phyloP scores from a whole-genome alignment of 2,113 vertebrate genomes.

The Euleptes europaea region DNA sequence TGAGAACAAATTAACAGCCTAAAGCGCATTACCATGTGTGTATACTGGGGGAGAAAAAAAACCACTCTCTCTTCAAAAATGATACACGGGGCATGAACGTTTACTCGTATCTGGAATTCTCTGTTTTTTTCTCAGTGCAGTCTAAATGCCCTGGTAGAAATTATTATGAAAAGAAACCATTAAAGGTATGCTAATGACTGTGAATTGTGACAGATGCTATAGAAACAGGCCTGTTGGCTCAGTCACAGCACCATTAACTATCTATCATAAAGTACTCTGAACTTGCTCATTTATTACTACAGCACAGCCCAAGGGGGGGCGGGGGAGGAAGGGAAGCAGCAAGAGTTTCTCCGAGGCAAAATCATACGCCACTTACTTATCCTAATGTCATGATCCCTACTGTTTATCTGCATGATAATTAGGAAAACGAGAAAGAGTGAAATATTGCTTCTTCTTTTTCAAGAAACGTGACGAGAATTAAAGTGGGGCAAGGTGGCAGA shows the following conservation, averaged over 20 bases:
- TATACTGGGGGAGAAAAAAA: neutral
- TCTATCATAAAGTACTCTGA: constrained; percentile 70
- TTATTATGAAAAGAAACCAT: constrained; percentile 68
- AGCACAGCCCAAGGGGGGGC: constrained; percentile 62
- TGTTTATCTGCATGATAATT: constrained; percentile 80
- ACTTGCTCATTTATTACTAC: constrained; percentile 74
- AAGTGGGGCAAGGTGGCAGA: constrained; percentile 5
- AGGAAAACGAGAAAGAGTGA: constrained; percentile 71
- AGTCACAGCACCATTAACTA: constrained; percentile 72
- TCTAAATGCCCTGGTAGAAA: constrained; percentile 64
- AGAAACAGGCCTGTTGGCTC: constrained; percentile 73
- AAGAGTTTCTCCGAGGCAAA: constrained; percentile 71
- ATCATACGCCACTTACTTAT: constrained; percentile 72
- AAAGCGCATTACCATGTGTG: neutral
- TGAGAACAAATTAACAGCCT: neutral
- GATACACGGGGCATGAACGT: constrained; percentile 33
- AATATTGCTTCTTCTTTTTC: constrained; percentile 50
- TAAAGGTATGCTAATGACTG: constrained; percentile 79
- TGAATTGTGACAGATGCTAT: constrained; percentile 73
- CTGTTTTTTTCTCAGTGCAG: constrained; percentile 36
- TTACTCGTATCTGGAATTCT: constrained; percentile 57
- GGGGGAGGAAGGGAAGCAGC: constrained; percentile 53
- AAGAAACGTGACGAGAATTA: constrained; percentile 58
- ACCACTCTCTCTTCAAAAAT: constrained; percentile 26
- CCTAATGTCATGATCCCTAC: constrained; percentile 75